Evolutionary conservation across 2,888 invertebrate genomes (phyloP), one percentile per base, ranked within the genome.

Genomic region (Eudemis profundana): DNA sequence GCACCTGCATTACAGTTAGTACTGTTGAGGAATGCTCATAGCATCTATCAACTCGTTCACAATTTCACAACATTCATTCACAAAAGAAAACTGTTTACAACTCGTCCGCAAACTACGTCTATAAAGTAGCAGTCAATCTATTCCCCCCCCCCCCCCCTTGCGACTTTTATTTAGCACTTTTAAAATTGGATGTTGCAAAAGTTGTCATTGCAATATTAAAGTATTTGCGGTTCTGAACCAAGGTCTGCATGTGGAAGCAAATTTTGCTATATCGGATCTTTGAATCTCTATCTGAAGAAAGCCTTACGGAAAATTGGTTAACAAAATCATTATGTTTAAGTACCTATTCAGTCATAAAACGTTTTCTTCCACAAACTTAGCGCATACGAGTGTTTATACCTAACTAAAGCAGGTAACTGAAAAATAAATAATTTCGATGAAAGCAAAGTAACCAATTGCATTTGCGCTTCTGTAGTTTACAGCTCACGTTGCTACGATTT

Each of bases 261-360:
- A n/a, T n/a, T n/a, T n/a, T n/a, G n/a, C n/a, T n/a, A n/a, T n/a
- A n/a, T 79, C 74, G 77, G 72, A 75, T 72, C 72, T 71, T 78
- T 78, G 70, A 54, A 65, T 69, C 64, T 66, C 61, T 71, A 19
- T 42, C 59, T 76, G 77, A 80, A 73, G 75, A 81, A 84, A 80
- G 73, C 70, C 74, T 71, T 74, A 74, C 74, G 72, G 74, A 75
- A n/a, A 78, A 78, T 77, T 76, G 70, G 66, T 69, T 65, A 63
- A 67, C 70, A 73, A 0, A 23, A 23, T 44, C 19, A 17, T 19
- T 17, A 12, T 44, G 23, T 23, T 23, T 23, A n/a, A n/a, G n/a
- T n/a, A n/a, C n/a, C n/a, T n/a, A n/a, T n/a, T n/a, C n/a, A 23
- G 23, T 23, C 33, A 33, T 10, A 33, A 33, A 33, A 33, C 33